Conservation (phyloP, 1,140 invertebrate species). For the Whitmania pigra region DNA sequence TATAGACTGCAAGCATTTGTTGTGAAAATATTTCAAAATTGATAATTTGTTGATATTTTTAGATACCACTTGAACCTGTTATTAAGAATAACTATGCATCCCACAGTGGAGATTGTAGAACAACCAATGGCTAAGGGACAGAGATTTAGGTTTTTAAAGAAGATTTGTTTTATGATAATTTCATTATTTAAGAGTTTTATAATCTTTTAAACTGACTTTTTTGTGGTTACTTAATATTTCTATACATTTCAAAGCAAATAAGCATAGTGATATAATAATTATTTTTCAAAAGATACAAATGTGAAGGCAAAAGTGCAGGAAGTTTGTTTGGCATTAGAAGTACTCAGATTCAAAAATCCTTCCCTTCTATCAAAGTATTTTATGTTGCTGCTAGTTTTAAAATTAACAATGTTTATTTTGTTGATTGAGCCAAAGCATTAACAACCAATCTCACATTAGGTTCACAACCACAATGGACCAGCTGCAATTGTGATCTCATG, state of each 20-base stretch:
- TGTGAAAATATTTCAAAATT: no score
- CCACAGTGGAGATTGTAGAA: conserved; percentile 68
- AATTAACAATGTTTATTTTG: no score
- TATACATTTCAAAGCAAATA: no score
- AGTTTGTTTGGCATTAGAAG: conserved; percentile 48
- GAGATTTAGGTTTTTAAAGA: conserved; percentile 83
- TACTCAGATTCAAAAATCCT: conserved; percentile 78
- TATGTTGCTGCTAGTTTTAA: no score
- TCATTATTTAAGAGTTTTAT: conserved; percentile 33
- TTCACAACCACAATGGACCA: conserved; percentile 59
- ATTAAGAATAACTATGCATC: conserved; percentile 15
- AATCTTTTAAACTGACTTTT: no score
- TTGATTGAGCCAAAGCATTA: no score
- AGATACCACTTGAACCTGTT: no score
- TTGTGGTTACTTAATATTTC: no score
- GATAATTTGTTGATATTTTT: no score
- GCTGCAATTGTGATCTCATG: conserved; percentile 76
- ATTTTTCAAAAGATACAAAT: conserved; percentile 33
- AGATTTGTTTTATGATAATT: conserved; percentile 84
- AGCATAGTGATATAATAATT: no score
- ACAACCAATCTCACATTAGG: conserved; percentile 46
- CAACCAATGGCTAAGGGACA: conserved; percentile 81
- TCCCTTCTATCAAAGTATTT: conserved; percentile 66
- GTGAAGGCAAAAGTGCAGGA: conserved; percentile 62
- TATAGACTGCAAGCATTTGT: no score